Evolutionary conservation across 2,797 vertebrate genomes (phyloP).

Genomic region (Mastacembelus armatus): DNA sequence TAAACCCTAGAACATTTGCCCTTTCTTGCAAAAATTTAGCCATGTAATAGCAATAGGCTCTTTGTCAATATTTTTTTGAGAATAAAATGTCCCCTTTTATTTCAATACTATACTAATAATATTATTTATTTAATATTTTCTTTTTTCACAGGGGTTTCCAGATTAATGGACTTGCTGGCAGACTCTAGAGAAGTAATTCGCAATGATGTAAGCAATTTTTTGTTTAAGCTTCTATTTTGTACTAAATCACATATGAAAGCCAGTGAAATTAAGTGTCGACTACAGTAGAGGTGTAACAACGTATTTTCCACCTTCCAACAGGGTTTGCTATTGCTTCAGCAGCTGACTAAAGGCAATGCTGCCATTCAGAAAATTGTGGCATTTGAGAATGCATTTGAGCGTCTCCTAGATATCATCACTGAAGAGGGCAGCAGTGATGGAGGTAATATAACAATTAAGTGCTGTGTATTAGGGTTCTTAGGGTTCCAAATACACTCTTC

Average conservation of each 20-base stretch:
- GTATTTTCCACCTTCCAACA: conserved; percentile 58
- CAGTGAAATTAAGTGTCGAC: conserved; percentile 4
- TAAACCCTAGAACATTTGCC: no score
- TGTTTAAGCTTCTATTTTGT: background rate
- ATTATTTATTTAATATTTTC: conserved; percentile 20
- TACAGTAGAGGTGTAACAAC: background rate
- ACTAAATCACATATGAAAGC: background rate
- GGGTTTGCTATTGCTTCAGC: conserved; percentile 95
- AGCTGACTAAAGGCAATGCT: conserved; percentile 95
- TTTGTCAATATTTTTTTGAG: background rate
- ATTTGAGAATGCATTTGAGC: conserved; percentile 98
- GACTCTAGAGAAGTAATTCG: conserved; percentile 98
- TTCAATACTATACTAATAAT: background rate
- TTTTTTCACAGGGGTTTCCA: conserved; percentile 90
- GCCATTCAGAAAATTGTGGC: conserved; percentile 99
- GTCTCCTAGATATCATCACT: conserved; percentile 95
- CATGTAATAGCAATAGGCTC: background rate
- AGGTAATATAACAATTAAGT: conserved; percentile 80
- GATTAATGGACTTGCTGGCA: conserved; percentile 95
- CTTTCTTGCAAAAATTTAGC: background rate
- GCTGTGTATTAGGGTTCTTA: background rate
- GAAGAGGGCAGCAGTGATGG: conserved; percentile 98
- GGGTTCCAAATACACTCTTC: background rate
- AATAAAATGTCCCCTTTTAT: background rate
- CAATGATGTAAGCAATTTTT: conserved; percentile 90